Conservation (phyloP, 37 sponge, comb jelly and placozoan genomes). For the Oscarella lobularis region DNA sequence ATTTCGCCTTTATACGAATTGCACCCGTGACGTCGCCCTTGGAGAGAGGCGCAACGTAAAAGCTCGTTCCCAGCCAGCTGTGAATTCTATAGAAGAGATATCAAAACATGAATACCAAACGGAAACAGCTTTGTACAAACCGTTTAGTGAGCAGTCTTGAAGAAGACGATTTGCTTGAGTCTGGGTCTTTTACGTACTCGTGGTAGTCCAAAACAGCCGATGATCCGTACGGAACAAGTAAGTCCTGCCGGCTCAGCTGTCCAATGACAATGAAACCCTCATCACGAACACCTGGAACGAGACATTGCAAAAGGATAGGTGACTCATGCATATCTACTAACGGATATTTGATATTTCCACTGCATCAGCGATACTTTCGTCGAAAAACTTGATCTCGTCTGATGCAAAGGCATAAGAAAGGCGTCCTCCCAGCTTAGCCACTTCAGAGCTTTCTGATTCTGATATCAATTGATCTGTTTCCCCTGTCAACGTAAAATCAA, state of each 20-base stretch:
- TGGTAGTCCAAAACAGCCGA: conserved; percentile 5
- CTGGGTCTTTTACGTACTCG: not conserved
- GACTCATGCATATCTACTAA: no score
- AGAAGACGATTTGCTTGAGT: not conserved
- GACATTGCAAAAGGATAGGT: not conserved
- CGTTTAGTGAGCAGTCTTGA: not conserved
- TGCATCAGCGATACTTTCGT: no score
- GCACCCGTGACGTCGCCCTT: not conserved
- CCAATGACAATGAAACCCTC: conserved; percentile 10
- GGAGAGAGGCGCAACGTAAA: not conserved
- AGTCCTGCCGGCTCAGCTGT: conserved; percentile 19
- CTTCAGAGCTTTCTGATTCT: no score
- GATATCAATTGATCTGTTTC: no score
- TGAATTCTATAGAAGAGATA: not conserved
- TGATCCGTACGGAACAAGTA: conserved; percentile 24
- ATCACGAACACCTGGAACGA: not conserved
- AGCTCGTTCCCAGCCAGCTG: not conserved
- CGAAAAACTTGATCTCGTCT: no score
- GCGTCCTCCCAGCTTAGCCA: no score
- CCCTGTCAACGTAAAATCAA: no score
- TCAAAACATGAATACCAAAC: not conserved
- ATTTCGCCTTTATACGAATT: not conserved
- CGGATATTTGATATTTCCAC: no score
- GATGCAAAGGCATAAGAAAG: no score
- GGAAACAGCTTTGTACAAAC: no score